A percentile compares a stretch with the other conserved stretches of the same genome.
Conservation (phyloP, 2,888 invertebrate genomes). For the Protodeltote pygarga region DNA sequence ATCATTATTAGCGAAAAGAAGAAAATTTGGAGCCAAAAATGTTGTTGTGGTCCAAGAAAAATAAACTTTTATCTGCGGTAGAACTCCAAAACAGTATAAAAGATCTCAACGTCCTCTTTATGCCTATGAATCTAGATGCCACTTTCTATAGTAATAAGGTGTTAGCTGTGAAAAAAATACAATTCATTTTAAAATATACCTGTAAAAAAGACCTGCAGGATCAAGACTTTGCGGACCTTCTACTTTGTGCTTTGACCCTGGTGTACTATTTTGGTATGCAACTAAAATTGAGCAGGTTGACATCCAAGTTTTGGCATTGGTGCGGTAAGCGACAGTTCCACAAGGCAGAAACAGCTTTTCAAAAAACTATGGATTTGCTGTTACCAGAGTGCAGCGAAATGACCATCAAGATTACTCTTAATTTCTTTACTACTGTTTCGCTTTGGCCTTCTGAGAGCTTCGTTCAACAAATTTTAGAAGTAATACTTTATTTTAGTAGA, state of each 20-base stretch:
- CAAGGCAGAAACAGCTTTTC: conserved; percentile 63
- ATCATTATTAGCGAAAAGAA: background rate
- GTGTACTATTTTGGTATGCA: conserved; percentile 73
- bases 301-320: conserved; percentile 55
- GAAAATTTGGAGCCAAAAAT: background rate
- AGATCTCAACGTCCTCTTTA: conserved; percentile 50
- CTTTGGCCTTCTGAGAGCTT: conserved; percentile 71
- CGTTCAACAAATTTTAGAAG: conserved; percentile 66
- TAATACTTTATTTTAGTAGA: conserved; percentile 62
- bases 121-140: conserved; percentile 61
- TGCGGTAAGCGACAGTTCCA: conserved; percentile 59
- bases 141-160: conserved; percentile 55
- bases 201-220: conserved; percentile 53
- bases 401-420: conserved; percentile 63
- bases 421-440: conserved; percentile 60
- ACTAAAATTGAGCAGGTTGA: conserved; percentile 58
- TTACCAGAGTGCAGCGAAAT: conserved; percentile 65
- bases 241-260: conserved; percentile 63
- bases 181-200: conserved; percentile 53
- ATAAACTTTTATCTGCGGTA: conserved; percentile 6
- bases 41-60: conserved; percentile 13
- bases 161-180: conserved; percentile 54
- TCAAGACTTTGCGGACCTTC: conserved; percentile 58
- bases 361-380: conserved; percentile 61
- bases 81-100: conserved; percentile 58